Evolutionary conservation across 2,113 vertebrate species (phyloP).

Genomic region (Nycticryphes semicollaris): DNA sequence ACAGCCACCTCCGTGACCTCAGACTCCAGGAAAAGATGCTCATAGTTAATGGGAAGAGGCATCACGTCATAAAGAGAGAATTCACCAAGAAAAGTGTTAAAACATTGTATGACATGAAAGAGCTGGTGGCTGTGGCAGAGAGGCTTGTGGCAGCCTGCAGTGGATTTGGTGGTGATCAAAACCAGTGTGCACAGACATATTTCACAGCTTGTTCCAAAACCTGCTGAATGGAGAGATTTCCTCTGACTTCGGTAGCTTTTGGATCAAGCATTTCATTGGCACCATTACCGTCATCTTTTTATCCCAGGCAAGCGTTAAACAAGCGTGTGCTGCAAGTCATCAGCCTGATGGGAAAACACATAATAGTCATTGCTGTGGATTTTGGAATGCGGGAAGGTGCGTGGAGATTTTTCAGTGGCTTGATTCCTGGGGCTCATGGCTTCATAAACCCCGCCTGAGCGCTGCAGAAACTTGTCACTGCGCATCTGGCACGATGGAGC

Average conservation of each 20-base stretch:
- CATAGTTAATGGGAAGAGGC: not conserved
- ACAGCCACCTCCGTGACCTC: not conserved
- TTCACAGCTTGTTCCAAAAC: not conserved
- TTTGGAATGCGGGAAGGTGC: not conserved
- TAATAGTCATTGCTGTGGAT: not conserved
- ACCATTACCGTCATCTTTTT: accelerated
- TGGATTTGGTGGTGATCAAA: not conserved
- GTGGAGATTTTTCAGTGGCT: not conserved
- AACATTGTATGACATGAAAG: not conserved
- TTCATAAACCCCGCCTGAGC: not conserved
- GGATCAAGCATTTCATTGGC: not conserved
- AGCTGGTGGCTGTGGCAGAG: not conserved
- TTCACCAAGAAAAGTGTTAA: not conserved
- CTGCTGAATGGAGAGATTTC: not conserved
- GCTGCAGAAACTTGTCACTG: not conserved
- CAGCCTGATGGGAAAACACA: not conserved
- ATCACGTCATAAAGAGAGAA: not conserved
- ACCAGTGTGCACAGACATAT: no score
- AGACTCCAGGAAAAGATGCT: not conserved
- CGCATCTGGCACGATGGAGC: not conserved
- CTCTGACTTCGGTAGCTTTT: not conserved
- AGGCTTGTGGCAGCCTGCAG: not conserved
- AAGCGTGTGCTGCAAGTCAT: not conserved
- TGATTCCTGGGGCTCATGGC: not conserved
- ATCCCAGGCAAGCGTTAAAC: not conserved